phyloP scores from a whole-genome alignment of 1,140 invertebrate species.

The Prorops nasuta region DNA sequence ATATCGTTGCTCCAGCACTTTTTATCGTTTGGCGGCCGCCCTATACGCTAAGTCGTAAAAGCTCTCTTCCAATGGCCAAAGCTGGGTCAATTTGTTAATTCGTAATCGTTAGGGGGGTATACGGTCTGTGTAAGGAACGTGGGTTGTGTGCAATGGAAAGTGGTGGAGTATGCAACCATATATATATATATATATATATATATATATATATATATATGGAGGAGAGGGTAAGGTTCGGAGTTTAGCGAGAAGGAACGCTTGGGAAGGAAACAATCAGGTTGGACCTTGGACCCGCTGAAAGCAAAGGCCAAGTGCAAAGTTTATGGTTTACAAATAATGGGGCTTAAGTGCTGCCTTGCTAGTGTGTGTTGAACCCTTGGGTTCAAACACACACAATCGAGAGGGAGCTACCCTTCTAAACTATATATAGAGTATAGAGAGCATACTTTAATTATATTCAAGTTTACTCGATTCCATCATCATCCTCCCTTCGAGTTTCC shows the following conservation, averaged over 20 bases:
- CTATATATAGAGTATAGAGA: too few species aligned
- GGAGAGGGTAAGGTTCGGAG: slow-evolving; percentile 1
- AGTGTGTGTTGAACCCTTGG: slow-evolving; percentile 1
- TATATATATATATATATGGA: too few species aligned
- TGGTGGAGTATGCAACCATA: too few species aligned
- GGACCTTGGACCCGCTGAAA: too few species aligned
- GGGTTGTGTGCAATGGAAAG: neutral
- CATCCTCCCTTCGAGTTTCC: too few species aligned
- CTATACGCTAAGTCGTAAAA: slow-evolving; percentile 9
- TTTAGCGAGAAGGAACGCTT: slow-evolving; percentile 8
- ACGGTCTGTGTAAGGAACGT: neutral
- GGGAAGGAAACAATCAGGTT: slow-evolving; percentile 2
- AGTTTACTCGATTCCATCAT: too few species aligned
- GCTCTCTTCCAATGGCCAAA: slow-evolving; percentile 7
- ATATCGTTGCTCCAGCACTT: slow-evolving; percentile 15
- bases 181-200: too few species aligned
- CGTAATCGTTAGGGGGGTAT: slow-evolving; percentile 10
- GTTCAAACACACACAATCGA: too few species aligned
- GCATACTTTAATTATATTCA: too few species aligned
- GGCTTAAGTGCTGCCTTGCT: slow-evolving; percentile 17
- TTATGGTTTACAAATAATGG: slow-evolving; percentile 24
- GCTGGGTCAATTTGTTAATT: slow-evolving; percentile 27
- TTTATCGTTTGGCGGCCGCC: slow-evolving; percentile 3
- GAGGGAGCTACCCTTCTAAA: too few species aligned
- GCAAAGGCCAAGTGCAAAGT: slow-evolving; percentile 19